phyloP scores from a whole-genome alignment of 2,113 vertebrate genomes.

The Pelvicachromis taeniatus region DNA sequence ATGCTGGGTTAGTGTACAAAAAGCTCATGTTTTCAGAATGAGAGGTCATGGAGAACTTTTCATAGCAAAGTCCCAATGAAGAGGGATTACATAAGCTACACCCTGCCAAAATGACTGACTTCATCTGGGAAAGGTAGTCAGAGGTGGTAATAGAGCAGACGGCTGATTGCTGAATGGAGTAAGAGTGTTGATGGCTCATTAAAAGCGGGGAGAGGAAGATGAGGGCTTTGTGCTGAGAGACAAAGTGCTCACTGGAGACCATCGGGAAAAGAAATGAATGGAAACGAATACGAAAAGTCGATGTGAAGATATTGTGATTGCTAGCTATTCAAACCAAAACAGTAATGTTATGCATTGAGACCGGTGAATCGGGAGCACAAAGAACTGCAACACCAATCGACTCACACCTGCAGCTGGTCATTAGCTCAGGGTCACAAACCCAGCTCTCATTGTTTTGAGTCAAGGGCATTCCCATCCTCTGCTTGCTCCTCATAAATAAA shows the following conservation, averaged over 20 bases:
- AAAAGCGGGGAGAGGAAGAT: not conserved
- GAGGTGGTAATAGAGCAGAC: not conserved
- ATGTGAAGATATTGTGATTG: not conserved
- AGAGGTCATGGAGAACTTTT: not conserved
- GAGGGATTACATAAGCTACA: not conserved
- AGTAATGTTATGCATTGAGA: not conserved
- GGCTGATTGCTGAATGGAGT: not conserved
- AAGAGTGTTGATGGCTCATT: not conserved
- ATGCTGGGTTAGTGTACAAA: not conserved
- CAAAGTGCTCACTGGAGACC: not conserved
- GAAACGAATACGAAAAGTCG: not conserved
- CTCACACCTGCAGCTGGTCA: not conserved
- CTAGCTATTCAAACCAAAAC: not conserved
- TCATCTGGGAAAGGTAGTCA: not conserved
- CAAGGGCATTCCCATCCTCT: not conserved
- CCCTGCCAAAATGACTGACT: conserved; percentile 10
- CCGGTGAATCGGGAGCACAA: not conserved
- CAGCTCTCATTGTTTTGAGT: not conserved
- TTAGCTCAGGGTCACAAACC: not conserved
- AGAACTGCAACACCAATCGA: not conserved
- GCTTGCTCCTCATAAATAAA: not conserved
- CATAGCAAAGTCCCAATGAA: not conserved
- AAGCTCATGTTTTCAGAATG: not conserved
- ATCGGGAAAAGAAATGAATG: not conserved
- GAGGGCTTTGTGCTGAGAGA: not conserved